Base-by-base conservation (phyloP, 2,888 invertebrate species). In the Drosophila mimetica region DNA sequence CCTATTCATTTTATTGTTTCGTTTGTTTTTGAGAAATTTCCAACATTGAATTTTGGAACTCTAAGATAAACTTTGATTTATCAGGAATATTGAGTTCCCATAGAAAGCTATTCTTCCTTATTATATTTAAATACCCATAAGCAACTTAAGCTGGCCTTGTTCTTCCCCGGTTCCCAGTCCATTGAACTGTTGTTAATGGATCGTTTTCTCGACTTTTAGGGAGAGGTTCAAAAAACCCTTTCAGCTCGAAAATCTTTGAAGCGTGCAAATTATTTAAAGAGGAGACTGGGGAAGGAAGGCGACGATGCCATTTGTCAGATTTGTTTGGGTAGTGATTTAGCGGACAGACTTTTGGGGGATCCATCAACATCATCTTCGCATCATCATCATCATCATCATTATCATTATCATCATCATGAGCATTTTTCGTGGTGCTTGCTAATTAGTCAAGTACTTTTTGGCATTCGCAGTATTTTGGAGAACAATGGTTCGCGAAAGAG, bases 231-330 rank as follows among this genome's bases (percentile, higher is more conserved):
- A 64, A 64, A 42, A 51, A 44, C 61, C 61, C 60, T 58, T 58
- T 54, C 37, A 25, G 58, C 36, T 28, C 41, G 8, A 13, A 70
- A 77, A 63, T 74, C 78, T 75, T 34, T 65, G 74, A 84, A 77
- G 81, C 85, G 87, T 82, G 78, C 69, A 86, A 84, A 77, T 84
- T 75, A 82, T 80, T 85, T 87, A 82, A 80, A 75, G 72, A 55
- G 30, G 18, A 36, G 37, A 11, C 25, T 28, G 44, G 1, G 14
- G 39, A 34, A 30, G 13, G 44, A 47, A 47, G 54, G 65, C 58
- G 51, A 50, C 69, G 51, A 67, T 55, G 60, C 64, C 54, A 63
- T 71, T 76, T 63, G 59, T 71, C 67, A 67, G 50, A 50, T 50
- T 57, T 65, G 41, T 67, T 67, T 57, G 63, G 57, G 63, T 67